Evolutionary conservation across 2,797 vertebrate genomes (phyloP).

Genomic region (Eulemur mongoz): DNA sequence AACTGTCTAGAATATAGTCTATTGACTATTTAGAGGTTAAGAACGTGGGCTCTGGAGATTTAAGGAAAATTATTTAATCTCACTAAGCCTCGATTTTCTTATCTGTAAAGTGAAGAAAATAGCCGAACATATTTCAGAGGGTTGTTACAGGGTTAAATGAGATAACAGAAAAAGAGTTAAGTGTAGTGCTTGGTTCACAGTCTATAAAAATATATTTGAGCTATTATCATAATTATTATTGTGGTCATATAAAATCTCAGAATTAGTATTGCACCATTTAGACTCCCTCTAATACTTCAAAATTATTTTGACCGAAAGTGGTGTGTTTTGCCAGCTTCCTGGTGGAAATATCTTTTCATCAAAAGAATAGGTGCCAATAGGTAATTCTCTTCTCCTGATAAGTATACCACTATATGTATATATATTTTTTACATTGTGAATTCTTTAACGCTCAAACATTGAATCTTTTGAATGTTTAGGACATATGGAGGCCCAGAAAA

Average conservation of each 20-base stretch:
- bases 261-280: constrained; percentile 12
- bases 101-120: constrained; percentile 21
- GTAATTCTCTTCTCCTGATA: background rate
- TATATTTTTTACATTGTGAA: background rate
- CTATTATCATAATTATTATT: background rate
- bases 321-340: background rate
- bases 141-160: background rate
- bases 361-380: background rate
- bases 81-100: background rate
- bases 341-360: background rate
- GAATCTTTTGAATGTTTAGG: background rate
- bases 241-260: background rate
- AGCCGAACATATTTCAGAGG: background rate
- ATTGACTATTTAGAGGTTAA: background rate
- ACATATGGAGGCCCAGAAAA: background rate
- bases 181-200: background rate
- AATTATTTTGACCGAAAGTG: constrained; percentile 38
- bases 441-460: background rate
- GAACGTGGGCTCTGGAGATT: background rate
- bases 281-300: constrained; percentile 17
- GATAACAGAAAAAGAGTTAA: background rate
- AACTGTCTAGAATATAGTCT: background rate
- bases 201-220: background rate
- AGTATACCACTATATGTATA: background rate
- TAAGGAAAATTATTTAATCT: constrained; percentile 2